phyloP scores from a whole-genome alignment of 2,888 invertebrate genomes.

The Meteorus cinctellus region DNA sequence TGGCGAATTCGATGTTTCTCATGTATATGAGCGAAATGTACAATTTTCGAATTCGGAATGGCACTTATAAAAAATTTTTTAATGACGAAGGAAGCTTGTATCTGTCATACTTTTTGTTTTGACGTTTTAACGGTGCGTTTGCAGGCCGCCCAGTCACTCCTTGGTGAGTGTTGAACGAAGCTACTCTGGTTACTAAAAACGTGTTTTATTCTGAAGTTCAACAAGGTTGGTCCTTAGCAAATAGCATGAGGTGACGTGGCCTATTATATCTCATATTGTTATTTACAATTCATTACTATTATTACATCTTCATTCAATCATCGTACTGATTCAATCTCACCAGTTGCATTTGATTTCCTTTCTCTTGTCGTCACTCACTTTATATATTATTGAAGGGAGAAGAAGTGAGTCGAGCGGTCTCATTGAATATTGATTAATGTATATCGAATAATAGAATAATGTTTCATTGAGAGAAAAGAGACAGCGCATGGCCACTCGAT shows the following conservation, averaged over 20 bases:
- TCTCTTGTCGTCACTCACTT: slow-evolving; percentile 39
- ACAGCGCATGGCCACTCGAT: slow-evolving; percentile 61
- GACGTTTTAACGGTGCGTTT: slow-evolving; percentile 72
- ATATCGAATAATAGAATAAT: slow-evolving; percentile 27
- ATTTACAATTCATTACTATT: slow-evolving; percentile 57
- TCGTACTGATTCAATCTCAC: slow-evolving; percentile 41
- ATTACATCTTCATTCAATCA: slow-evolving; percentile 49
- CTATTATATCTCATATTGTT: slow-evolving; percentile 65
- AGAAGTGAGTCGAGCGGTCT: slow-evolving; percentile 66
- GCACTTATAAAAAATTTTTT: background rate
- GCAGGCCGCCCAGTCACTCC: slow-evolving; percentile 72
- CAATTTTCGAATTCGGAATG: background rate
- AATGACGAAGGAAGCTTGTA: slow-evolving; percentile 50
- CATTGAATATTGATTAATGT: background rate
- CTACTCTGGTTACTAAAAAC: slow-evolving; percentile 73
- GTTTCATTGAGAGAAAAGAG: slow-evolving; percentile 22
- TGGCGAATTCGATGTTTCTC: background rate
- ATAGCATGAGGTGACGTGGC: slow-evolving; percentile 73
- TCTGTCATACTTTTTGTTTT: slow-evolving; percentile 61
- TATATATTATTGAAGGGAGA: slow-evolving; percentile 38
- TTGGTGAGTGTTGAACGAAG: slow-evolving; percentile 72
- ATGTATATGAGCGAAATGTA: background rate
- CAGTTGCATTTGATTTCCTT: slow-evolving; percentile 39
- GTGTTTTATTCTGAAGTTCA: slow-evolving; percentile 72
- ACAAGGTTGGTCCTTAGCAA: slow-evolving; percentile 74